phyloP scores from a whole-genome alignment of 2,888 invertebrate species.

The Xestia sexstrigata region DNA sequence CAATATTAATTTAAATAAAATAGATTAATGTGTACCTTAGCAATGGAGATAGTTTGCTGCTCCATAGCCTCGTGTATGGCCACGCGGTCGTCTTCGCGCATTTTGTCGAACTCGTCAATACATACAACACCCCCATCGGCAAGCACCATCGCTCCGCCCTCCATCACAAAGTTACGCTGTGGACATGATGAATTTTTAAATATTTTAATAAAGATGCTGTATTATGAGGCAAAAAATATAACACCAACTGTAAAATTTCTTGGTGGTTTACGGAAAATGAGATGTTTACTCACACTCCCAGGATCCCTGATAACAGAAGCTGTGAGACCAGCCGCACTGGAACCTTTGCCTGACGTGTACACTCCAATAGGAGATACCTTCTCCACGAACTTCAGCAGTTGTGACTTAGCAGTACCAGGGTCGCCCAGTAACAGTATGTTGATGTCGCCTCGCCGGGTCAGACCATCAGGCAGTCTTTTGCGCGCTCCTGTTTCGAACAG shows the following conservation, averaged over 20 bases:
- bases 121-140: constrained; percentile 99
- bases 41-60: constrained; percentile 99
- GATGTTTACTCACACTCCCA: constrained; percentile 92
- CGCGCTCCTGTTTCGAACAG: constrained; percentile 91
- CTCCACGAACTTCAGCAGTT: constrained; percentile 99
- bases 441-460: constrained; percentile 98
- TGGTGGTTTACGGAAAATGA: neutral
- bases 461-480: constrained; percentile 97
- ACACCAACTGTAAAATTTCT: neutral
- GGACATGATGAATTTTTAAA: constrained; percentile 30
- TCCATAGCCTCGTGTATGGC: constrained; percentile 99
- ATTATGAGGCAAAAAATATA: neutral
- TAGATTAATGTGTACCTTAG: constrained; percentile 92
- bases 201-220: neutral
- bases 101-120: constrained; percentile 99
- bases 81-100: constrained; percentile 99
- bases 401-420: constrained; percentile 99
- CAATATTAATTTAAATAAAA: constrained; percentile 3
- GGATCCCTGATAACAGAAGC: constrained; percentile 99
- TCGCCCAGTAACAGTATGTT: constrained; percentile 98
- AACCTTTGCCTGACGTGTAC: constrained; percentile 99
- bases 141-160: constrained; percentile 99
- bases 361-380: constrained; percentile 97
- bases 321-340: constrained; percentile 99
- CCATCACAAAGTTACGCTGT: constrained; percentile 98